Base-by-base conservation (phyloP, 2,888 invertebrate species). In the Iselma pallidipennis region DNA sequence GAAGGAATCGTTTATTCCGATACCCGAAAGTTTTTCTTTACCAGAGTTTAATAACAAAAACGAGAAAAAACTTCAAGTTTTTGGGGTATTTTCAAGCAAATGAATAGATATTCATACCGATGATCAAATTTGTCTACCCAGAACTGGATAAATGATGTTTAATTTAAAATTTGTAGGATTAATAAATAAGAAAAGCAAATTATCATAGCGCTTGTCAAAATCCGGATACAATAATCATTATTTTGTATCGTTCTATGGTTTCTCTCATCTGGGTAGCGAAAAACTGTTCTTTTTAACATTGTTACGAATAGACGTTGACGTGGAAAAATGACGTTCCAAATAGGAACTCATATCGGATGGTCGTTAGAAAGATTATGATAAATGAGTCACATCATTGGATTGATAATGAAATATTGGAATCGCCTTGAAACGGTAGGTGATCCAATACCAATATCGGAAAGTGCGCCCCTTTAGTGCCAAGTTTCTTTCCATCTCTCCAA, bases 351-450 rank as follows among this genome's bases (percentile, higher is more conserved):
- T n/a, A n/a, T n/a, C 4, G 21, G 7, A 33, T 33, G 14, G n/a
- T 33, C n/a, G 31, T 33, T 42, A 42, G 16, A 19, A 10, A 21
- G 21, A 45, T 45, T 45, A 12, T 45, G 45, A 45, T 45, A 45
- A 45, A 45, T 45, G 45, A 23, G 2, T 23, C 45, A 45, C 23
- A 62, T 62, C 58, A 51, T 45, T 51, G 58, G 58, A 37, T n/a
- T 55, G 55, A 62, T 62, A 62, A 62, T 62, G 62, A 62, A 62
- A 62, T 62, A 62, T 62, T 57, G 58, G 62, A 57, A 57, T 58
- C 50, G 52, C 49, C 58, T 45, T 29, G 55, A 62, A n/a, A 55
- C 62, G 31, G 58, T 58, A 55, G 62, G 62, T 51, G 55, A 51
- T 19, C 42, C 33, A 51, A 62, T 49, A 62, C 16, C 51, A 62